Evolutionary conservation across 2,888 invertebrate species (phyloP).

Genomic region (Auanema sp.): DNA sequence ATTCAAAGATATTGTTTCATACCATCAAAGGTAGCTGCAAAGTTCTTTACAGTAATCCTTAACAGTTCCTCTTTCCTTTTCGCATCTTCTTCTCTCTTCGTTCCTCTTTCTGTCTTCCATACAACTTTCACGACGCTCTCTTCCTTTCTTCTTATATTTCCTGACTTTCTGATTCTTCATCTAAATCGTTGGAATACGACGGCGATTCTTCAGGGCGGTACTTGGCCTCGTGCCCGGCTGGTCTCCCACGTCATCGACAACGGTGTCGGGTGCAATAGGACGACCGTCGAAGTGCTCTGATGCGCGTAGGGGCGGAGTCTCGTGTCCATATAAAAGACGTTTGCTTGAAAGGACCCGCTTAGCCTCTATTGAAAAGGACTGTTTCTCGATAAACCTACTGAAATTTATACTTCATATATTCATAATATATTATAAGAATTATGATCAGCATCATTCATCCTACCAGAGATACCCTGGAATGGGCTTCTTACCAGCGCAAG

Average conservation of each 20-base stretch:
- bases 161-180: slow-evolving; percentile 1
- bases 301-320: slow-evolving; percentile 16
- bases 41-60: too few relatives aligned
- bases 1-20: too few relatives aligned
- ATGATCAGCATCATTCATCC: slow-evolving; percentile 55
- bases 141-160: not conserved
- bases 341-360: not conserved
- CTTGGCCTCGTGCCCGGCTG: slow-evolving; percentile 17
- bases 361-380: too few relatives aligned
- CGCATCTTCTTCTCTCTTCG: not conserved
- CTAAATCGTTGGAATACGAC: not conserved
- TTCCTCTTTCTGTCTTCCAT: slow-evolving; percentile 4
- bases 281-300: slow-evolving; percentile 7
- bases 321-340: slow-evolving; percentile 10
- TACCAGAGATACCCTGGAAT: slow-evolving; percentile 43
- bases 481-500: slow-evolving; percentile 29
- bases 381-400: too few relatives aligned
- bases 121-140: not conserved
- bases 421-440: slow-evolving; percentile 3
- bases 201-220: slow-evolving; percentile 5
- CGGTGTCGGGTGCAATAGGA: not conserved
- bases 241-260: slow-evolving; percentile 18
- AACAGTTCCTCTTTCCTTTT: too few relatives aligned
- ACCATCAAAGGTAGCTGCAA: too few relatives aligned
- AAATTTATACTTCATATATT: too few relatives aligned